Percentiles rank a stretch among this genome's conserved stretches.
Conservation (phyloP, 2,113 vertebrate species). For the Sardina pilchardus region DNA sequence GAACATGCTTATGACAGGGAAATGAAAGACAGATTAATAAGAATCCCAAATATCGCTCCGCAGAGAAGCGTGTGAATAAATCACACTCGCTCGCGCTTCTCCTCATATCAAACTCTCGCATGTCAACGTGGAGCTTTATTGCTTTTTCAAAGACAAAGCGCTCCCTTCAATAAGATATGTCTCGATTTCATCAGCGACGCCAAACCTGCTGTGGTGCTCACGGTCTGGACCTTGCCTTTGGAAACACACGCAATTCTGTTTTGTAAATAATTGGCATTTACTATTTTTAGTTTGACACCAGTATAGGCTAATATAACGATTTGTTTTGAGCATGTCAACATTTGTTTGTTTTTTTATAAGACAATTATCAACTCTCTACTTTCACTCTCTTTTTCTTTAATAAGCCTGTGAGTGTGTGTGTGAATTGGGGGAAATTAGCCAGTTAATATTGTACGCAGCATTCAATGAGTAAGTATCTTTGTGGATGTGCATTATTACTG, state of each 20-base stretch:
- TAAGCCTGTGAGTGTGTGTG: background rate
- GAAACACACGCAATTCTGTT: background rate
- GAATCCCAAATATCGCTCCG: background rate
- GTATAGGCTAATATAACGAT: background rate
- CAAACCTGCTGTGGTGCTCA: background rate
- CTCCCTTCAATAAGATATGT: background rate
- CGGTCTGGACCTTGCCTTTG: background rate
- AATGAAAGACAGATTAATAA: background rate
- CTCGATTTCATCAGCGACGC: background rate
- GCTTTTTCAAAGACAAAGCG: slow-evolving; percentile 2
- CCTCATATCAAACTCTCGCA: background rate
- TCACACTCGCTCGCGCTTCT: background rate
- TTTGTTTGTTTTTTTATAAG: background rate
- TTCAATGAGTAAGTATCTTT: no score
- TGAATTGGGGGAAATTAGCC: background rate
- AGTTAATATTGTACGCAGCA: no score
- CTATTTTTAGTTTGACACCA: background rate
- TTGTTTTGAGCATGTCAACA: background rate
- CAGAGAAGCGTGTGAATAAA: background rate
- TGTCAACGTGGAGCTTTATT: background rate
- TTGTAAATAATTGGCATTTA: background rate
- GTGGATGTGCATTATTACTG: background rate
- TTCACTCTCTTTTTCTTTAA: background rate
- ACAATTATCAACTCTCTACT: background rate
- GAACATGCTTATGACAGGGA: slow-evolving; percentile 3